Evolutionary conservation across 2,113 vertebrate species (phyloP).

Genomic region (Onychostoma macrolepis): DNA sequence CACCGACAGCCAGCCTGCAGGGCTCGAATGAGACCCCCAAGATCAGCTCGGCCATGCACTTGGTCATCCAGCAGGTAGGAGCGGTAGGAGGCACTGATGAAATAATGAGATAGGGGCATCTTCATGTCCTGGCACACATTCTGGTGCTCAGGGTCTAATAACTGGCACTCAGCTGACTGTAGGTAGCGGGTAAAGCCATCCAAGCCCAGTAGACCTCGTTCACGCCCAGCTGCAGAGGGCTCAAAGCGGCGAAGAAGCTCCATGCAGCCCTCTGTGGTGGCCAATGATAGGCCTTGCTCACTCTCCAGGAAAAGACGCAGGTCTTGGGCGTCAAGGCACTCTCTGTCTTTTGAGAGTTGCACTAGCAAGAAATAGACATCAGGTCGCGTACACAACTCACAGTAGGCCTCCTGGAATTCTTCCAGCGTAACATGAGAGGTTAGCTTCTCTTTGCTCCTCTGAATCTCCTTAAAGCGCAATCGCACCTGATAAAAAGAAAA

Average conservation of each 20-base stretch:
- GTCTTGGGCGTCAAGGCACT: constrained; percentile 93
- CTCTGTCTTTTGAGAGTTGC: constrained; percentile 96
- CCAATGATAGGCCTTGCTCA: constrained; percentile 90
- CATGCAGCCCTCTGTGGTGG: constrained; percentile 89
- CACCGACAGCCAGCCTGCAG: constrained; percentile 91
- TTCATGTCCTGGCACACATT: constrained; percentile 95
- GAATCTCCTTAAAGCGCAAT: constrained; percentile 95
- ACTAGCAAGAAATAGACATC: constrained; percentile 97
- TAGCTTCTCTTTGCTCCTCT: constrained; percentile 95
- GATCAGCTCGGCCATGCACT: constrained; percentile 88
- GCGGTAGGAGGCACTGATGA: constrained; percentile 94
- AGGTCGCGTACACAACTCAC: constrained; percentile 93
- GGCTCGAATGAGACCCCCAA: constrained; percentile 89
- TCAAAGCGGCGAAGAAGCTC: constrained; percentile 91
- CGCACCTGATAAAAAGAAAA: constrained; percentile 70
- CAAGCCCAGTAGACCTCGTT: constrained; percentile 88
- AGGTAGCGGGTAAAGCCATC: constrained; percentile 95
- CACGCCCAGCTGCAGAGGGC: constrained; percentile 86
- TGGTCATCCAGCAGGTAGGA: constrained; percentile 95
- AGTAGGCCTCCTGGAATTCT: constrained; percentile 94
- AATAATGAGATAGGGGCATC: constrained; percentile 94
- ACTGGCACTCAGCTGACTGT: constrained; percentile 91
- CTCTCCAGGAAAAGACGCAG: constrained; percentile 94
- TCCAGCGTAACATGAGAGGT: constrained; percentile 93
- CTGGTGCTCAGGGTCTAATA: constrained; percentile 93